These are phyloP conservation scores for Drymodes brunneopygia DNA, from an alignment of 2,113 vertebrate genomes.

Conservation along the genomic window DNA sequence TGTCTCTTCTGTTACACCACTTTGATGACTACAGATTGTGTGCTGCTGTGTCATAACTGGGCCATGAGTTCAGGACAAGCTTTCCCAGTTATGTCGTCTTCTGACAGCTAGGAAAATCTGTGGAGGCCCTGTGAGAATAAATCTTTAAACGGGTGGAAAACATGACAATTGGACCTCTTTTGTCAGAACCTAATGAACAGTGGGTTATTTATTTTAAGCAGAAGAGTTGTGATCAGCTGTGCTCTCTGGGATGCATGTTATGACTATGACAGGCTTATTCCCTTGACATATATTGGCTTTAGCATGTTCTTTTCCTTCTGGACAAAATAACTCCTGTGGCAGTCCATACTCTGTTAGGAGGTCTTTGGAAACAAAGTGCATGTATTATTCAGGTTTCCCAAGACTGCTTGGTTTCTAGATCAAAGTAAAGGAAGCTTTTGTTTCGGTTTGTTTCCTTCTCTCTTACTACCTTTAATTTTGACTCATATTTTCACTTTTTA, in stretches of 20 bases:
- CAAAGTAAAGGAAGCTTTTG: background rate
- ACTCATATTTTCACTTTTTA: background rate
- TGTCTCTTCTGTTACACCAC: background rate
- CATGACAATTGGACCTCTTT: background rate
- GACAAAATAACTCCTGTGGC: background rate
- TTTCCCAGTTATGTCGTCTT: background rate
- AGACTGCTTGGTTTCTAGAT: background rate
- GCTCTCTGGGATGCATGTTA: background rate
- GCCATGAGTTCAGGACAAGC: background rate
- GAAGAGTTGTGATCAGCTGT: background rate
- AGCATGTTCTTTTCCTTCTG: background rate
- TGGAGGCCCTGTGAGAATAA: background rate
- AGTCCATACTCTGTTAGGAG: background rate
- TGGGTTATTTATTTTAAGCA: background rate
- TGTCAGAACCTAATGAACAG: background rate
- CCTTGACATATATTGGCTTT: background rate
- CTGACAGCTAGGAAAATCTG: background rate
- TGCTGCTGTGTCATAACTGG: background rate
- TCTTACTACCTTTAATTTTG: background rate
- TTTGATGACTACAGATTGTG: background rate
- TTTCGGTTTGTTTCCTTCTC: background rate
- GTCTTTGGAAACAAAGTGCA: background rate
- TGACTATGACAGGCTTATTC: background rate
- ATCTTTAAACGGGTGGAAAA: background rate
- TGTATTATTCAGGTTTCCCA: background rate